These are phyloP conservation scores for Pantherophis guttatus DNA, from an alignment of 2,113 vertebrate species.

Conservation along the genomic window DNA sequence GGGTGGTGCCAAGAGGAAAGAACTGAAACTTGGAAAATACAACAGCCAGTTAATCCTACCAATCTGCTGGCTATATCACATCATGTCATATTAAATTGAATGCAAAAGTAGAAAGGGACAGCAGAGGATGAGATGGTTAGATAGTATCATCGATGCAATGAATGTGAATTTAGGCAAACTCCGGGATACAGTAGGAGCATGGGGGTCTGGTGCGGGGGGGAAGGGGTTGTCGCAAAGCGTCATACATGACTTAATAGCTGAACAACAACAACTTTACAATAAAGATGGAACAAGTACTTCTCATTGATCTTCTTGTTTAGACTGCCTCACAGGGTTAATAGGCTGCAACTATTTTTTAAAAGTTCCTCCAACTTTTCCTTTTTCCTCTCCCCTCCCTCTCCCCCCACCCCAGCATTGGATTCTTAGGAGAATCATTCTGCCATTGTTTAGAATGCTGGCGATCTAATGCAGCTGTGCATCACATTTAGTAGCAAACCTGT, in stretches of 20 bases:
- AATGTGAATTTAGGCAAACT: neutral
- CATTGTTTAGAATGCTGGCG: conserved; percentile 33
- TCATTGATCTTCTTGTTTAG: neutral
- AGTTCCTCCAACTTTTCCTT: neutral
- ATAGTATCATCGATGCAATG: neutral
- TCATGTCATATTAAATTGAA: neutral
- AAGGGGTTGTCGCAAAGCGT: neutral
- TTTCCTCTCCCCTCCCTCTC: neutral
- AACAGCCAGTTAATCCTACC: neutral
- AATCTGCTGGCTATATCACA: neutral
- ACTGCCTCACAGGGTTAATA: neutral
- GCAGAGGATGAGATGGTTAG: neutral
- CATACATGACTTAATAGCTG: neutral
- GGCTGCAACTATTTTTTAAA: neutral
- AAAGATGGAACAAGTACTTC: neutral
- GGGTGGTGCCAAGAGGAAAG: neutral
- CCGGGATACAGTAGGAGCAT: neutral
- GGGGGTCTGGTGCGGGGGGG: too few species aligned
- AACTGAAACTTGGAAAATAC: neutral
- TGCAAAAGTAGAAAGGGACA: neutral
- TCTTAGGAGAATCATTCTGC: conserved; percentile 4
- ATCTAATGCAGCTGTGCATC: conserved; percentile 38
- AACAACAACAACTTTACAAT: neutral
- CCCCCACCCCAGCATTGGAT: neutral
- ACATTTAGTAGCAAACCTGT: conserved; percentile 40